Evolutionary conservation across 2,888 invertebrate species (phyloP), one percentile per base, ranked within the genome.

Genomic region (Atethmia centrago): DNA sequence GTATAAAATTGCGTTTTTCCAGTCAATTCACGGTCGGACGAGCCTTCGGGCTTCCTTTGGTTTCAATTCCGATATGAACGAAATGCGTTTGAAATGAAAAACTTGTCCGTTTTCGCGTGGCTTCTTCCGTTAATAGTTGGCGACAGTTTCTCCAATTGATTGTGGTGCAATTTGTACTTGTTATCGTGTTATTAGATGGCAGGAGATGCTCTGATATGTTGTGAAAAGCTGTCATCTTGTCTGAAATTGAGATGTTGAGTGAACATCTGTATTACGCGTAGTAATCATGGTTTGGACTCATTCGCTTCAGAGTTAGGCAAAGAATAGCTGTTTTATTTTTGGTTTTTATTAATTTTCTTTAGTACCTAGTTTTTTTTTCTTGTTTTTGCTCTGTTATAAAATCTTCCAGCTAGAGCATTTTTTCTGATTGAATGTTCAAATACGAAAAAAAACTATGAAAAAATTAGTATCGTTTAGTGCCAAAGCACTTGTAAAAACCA

Each of bases 1-100:
- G 90, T 93, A 89, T 93, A 92, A 94, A 94, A 88, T 95, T 94
- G 94, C 95, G 94, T 95, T 95, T 95, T 95, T 93, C 95, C 94
- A 88, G 94, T 88, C 88, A 85, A 79, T 93, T 94, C 92, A 94
- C 95, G 96, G 92, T 95, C 91, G 93, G 95, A 65, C 88, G 93
- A 88, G 80, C 83, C 85, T 86, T 88, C 90, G 91, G 92, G 93
- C 92, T 92, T 92, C 92, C 92, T 92, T 90, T 79, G 88, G 85
- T 89, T 89, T 87, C 91, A 86, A 93, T 94, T 92, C 93, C 93
- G 92, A 94, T 95, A 92, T 93, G 90, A 91, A 89, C 90, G 91
- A 93, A 90, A 89, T 88, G 89, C 87, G 84, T 85, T 91, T 88
- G 90, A 93, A 93, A 91, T 92, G 90, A 93, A 93, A 93, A 91